Evolutionary conservation across 2,113 vertebrate genomes (phyloP).

Genomic region (Tympanuchus pallidicinctus): DNA sequence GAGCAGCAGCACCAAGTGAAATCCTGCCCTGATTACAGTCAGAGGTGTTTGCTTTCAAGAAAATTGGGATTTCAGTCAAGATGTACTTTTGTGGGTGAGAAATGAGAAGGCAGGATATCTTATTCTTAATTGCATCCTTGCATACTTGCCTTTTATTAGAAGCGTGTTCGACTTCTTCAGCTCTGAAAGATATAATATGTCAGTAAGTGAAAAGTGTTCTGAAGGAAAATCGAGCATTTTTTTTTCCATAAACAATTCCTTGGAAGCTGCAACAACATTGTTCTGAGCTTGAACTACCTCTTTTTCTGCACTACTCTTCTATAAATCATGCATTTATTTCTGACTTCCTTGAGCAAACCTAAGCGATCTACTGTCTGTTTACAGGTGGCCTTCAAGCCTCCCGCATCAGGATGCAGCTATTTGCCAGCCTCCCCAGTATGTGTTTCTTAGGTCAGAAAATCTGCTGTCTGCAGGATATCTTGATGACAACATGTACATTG

Average conservation of each 20-base stretch:
- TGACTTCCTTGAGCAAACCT: background rate
- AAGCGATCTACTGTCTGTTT: background rate
- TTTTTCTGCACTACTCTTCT: slow-evolving; percentile 5
- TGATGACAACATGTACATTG: background rate
- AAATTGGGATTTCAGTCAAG: background rate
- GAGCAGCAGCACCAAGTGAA: slow-evolving; percentile 16
- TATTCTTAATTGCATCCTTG: slow-evolving; percentile 36
- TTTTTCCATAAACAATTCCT: background rate
- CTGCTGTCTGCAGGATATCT: accelerated
- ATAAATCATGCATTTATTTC: slow-evolving; percentile 38
- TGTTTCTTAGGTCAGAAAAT: background rate
- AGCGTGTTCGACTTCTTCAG: background rate
- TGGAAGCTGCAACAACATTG: background rate
- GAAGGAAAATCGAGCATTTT: slow-evolving; percentile 14
- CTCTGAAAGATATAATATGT: slow-evolving; percentile 3
- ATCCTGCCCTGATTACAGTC: background rate
- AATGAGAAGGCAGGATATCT: background rate
- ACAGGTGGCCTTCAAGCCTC: background rate
- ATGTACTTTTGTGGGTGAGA: background rate
- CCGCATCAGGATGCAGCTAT: background rate
- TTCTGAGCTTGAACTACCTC: slow-evolving; percentile 6
- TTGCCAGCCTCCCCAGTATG: background rate
- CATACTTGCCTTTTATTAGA: slow-evolving; percentile 37
- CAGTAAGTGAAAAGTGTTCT: background rate
- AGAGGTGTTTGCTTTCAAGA: background rate